Evolutionary conservation across 2,888 invertebrate genomes (phyloP), one percentile per base, ranked within the genome.

Genomic region (Galerucella calmariensis): DNA sequence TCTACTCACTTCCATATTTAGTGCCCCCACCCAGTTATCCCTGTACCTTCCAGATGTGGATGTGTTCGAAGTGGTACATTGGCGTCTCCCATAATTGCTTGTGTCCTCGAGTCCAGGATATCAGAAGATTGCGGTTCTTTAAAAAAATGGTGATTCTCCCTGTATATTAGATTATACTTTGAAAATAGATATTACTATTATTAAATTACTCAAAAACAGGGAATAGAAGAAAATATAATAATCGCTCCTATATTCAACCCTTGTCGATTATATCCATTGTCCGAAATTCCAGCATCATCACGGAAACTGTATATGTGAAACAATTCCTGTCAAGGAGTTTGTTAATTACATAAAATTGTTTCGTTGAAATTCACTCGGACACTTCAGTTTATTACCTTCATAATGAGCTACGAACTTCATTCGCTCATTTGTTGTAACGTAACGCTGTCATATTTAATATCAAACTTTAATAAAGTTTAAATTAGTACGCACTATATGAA

Each of bases 281-380:
- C n/a, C 51, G n/a, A 51, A 51, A n/a, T 51, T n/a, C 14, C 51
- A n/a, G 6, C 14, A 12, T 14, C 12, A 46, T 35, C 35, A 48
- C 12, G 48, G 6, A 5, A 51, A 12, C 5, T 51, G 6, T 51
- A 14, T 11, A 51, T 51, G 51, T 51, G n/a, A 51, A 51, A 51
- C 51, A 11, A 51, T n/a, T 51, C 8, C 51, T 51, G 14, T n/a
- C n/a, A 51, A n/a, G 14, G 51, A 51, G 51, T 51, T 51, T 8
- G n/a, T 51, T 51, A 51, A 51, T 51, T 51, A 51, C 51, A n/a
- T 51, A 51, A 51, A 51, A 51, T 51, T 51, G 51, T 51, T 51
- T 51, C 51, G 14, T n/a, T 51, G n/a, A 51, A 51, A 51, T 51
- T 14, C 14, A n/a, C n/a, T 8, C 14, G n/a, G 51, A 51, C 51